Percentiles rank a stretch among this genome's conserved stretches.
Evolutionary conservation across 2,797 vertebrate genomes (phyloP).

Genomic region (Diplodus puntazzo): DNA sequence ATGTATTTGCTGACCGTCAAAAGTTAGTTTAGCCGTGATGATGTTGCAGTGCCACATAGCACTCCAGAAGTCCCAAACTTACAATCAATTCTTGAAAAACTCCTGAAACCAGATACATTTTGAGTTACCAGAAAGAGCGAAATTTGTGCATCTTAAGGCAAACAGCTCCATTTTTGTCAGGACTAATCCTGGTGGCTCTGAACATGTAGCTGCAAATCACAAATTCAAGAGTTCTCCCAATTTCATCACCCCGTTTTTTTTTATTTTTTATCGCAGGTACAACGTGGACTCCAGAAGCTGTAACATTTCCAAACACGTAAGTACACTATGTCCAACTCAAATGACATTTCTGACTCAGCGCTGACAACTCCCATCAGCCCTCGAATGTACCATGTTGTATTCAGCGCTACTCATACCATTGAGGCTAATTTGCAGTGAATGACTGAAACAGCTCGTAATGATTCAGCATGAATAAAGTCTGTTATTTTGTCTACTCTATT

Average conservation of each 20-base stretch:
- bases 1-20: not conserved
- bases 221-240: not conserved
- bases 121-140: too few relatives aligned
- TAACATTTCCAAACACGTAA: slow-evolving; percentile 96
- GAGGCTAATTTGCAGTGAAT: slow-evolving; percentile 27
- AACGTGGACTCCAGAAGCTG: slow-evolving; percentile 96
- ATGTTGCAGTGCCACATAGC: not conserved
- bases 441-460: slow-evolving; percentile 2
- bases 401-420: slow-evolving; percentile 6
- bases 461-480: slow-evolving; percentile 23
- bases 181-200: not conserved
- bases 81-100: not conserved
- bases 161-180: not conserved
- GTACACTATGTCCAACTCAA: slow-evolving; percentile 63
- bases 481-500: not conserved
- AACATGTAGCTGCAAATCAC: not conserved
- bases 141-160: not conserved
- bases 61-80: not conserved
- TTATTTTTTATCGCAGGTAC: slow-evolving; percentile 85
- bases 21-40: not conserved
- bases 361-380: slow-evolving; percentile 19
- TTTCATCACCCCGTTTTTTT: not conserved
- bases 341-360: slow-evolving; percentile 30
- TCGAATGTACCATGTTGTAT: slow-evolving; percentile 18
- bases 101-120: not conserved